Percentiles rank a stretch among this genome's conserved stretches.
These are phyloP conservation scores for Spodoptera littoralis DNA, from an alignment of 2,888 invertebrate species.

Conservation along the genomic window DNA sequence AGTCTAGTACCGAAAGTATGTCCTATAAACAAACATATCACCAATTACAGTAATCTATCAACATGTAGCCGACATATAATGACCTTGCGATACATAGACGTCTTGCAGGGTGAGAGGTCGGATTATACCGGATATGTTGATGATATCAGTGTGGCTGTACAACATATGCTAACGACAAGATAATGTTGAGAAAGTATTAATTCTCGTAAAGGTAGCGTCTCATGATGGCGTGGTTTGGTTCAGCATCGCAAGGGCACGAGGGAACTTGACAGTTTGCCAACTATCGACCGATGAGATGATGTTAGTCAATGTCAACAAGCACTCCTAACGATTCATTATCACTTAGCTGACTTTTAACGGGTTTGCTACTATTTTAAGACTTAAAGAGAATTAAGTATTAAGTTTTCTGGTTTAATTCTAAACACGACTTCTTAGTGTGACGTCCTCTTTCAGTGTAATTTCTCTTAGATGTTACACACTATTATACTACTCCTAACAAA, in stretches of 20 bases:
- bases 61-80: too few relatives aligned
- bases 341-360: slow-evolving; percentile 52
- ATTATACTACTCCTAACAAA: too few relatives aligned
- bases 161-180: slow-evolving; percentile 34
- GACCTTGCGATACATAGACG: too few relatives aligned
- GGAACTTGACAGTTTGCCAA: slow-evolving; percentile 81
- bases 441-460: too few relatives aligned
- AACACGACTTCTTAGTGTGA: too few relatives aligned
- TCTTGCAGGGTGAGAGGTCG: too few relatives aligned
- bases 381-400: not conserved
- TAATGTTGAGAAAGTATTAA: slow-evolving; percentile 24
- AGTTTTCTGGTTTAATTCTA: too few relatives aligned
- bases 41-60: too few relatives aligned
- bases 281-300: slow-evolving; percentile 75
- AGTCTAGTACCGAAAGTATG: not conserved
- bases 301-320: slow-evolving; percentile 80
- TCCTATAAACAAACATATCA: slow-evolving; percentile 1
- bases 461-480: too few relatives aligned
- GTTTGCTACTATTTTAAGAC: slow-evolving; percentile 16
- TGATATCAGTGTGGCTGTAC: not conserved
- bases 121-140: too few relatives aligned
- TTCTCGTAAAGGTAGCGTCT: slow-evolving; percentile 39
- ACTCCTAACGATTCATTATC: slow-evolving; percentile 66
- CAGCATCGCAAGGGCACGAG: slow-evolving; percentile 67
- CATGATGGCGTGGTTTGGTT: slow-evolving; percentile 46